Evolutionary conservation across 2,888 invertebrate genomes (phyloP), one percentile per base, ranked within the genome.

Genomic region (Acheta domesticus): DNA sequence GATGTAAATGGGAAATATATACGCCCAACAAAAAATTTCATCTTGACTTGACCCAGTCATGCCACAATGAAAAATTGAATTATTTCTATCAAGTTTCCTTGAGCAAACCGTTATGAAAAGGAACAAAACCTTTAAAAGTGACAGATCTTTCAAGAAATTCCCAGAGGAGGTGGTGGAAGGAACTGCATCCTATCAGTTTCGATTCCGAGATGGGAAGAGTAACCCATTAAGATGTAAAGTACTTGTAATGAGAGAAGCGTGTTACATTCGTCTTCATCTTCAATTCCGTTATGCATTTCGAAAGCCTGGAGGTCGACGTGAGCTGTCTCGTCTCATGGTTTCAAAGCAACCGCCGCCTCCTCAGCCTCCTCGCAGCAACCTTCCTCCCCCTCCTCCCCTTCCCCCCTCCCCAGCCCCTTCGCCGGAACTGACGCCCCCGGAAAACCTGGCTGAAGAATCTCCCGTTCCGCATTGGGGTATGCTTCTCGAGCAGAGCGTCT

Each of bases 171-270:
- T 19, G 62, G 62, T 62, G 62, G 62, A 62, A 62, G 62, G n/a
- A 19, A 62, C 16, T 14, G 62, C 62, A 11, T 62, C 62, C 62
- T n/a, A 62, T 62, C 62, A 19, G 62, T 62, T 62, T 62, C 62
- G 62, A 62, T 62, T 62, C n/a, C 62, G n/a, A 19, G 62, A 19
- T 62, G n/a, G n/a, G 62, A 36, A 36, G 62, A 62, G n/a, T n/a
- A 62, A 62, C 62, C 62, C 62, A 62, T 62, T 62, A 62, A 62
- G 62, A 62, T 62, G 62, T 62, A 62, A 62, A 62, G 62, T 62
- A 62, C 62, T 62, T 62, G 62, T 62, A 62, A 62, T 62, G 62
- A 62, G 62, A 62, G 62, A 62, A 62, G 62, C 62, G 62, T 62
- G 4, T 62, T 62, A 62, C 62, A 62, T 62, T 62, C 62, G n/a